Evolutionary conservation across 2,113 vertebrate species (phyloP).

Genomic region (Lagopus leucura): DNA sequence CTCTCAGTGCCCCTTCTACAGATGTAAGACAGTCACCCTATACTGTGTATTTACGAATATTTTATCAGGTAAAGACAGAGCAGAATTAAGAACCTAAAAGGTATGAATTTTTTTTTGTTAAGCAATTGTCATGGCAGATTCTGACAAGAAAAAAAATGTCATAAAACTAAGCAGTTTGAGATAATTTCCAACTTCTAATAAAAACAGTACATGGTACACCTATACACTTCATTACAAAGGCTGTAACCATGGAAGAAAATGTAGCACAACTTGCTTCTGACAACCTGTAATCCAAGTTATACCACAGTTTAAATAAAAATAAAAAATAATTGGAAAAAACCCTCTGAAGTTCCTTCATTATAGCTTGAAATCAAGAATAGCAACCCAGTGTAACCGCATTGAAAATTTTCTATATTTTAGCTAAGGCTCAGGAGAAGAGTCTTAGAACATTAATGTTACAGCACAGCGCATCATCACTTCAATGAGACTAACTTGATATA

Average conservation of each 20-base stretch:
- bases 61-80: constrained; percentile 4
- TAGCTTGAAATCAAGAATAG: neutral
- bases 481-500: neutral
- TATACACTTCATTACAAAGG: constrained; percentile 39
- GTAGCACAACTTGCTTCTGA: constrained; percentile 40
- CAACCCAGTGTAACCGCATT: neutral
- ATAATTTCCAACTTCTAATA: constrained; percentile 26
- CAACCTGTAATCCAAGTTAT: constrained; percentile 58
- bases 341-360: neutral
- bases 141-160: constrained; percentile 39
- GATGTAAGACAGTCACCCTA: neutral
- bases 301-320: neutral
- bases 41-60: neutral
- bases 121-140: constrained; percentile 26
- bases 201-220: neutral
- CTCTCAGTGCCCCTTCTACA: neutral
- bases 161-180: constrained; percentile 26
- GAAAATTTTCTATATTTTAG: neutral
- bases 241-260: constrained; percentile 26
- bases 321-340: neutral
- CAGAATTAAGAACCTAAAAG: neutral
- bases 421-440: neutral
- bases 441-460: neutral
- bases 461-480: neutral
- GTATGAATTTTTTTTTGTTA: constrained; percentile 6